Percentiles rank a stretch among this genome's conserved stretches.
Conservation (phyloP, 2,888 invertebrate genomes). For the Clitarchus hookeri region DNA sequence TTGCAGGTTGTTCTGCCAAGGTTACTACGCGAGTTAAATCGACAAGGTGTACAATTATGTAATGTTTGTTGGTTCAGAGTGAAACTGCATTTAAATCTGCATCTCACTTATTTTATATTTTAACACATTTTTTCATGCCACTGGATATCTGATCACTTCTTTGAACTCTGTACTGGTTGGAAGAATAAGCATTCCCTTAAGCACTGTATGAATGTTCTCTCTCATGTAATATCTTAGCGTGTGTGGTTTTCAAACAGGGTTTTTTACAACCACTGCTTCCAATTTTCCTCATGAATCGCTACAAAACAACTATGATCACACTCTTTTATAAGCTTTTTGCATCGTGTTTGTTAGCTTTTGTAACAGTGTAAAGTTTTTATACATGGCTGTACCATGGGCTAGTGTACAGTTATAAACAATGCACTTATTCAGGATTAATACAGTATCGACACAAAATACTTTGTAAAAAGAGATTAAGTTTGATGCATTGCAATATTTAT, state of each 20-base stretch:
- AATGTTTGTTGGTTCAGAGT: too few relatives aligned
- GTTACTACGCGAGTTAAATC: not conserved
- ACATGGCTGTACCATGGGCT: not conserved
- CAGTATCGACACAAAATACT: not conserved
- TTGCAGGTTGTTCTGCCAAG: not conserved
- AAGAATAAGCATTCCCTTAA: too few relatives aligned
- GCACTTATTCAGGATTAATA: not conserved
- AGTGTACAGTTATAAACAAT: not conserved
- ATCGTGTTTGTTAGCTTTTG: not conserved
- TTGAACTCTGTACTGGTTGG: too few relatives aligned
- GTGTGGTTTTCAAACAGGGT: not conserved
- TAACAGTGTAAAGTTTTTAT: not conserved
- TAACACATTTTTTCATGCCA: too few relatives aligned
- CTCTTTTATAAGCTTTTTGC: not conserved
- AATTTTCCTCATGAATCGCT: not conserved
- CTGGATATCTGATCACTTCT: too few relatives aligned
- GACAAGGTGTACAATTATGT: too few relatives aligned
- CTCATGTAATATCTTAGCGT: not conserved
- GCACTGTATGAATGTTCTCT: too few relatives aligned
- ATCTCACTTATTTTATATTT: too few relatives aligned
- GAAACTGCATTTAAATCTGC: too few relatives aligned
- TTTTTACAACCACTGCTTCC: not conserved
- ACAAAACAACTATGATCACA: not conserved
- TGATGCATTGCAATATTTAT: not conserved
- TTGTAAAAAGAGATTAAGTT: not conserved